phyloP scores from a whole-genome alignment of 2,113 vertebrate species.

The Brachypteracias leptosomus region DNA sequence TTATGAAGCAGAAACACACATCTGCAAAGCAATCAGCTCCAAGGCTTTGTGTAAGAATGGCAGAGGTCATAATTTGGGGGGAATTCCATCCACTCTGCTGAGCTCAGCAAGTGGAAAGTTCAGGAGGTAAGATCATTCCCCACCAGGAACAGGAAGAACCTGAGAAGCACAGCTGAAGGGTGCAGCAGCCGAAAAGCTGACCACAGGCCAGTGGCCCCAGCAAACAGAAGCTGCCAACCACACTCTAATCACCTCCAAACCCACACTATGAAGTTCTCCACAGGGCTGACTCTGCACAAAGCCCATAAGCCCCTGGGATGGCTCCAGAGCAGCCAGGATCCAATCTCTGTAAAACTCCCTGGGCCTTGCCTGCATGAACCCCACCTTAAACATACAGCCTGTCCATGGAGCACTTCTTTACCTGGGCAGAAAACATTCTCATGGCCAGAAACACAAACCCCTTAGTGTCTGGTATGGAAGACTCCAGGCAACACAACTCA shows the following conservation, averaged over 20 bases:
- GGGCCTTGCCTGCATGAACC: not conserved
- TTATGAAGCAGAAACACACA: not conserved
- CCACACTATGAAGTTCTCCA: not conserved
- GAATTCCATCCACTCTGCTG: slow-evolving; percentile 2
- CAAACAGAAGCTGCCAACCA: not conserved
- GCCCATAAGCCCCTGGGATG: not conserved
- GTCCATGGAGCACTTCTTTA: not conserved
- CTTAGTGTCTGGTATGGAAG: not conserved
- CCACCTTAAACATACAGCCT: not conserved
- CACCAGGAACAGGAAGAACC: slow-evolving; percentile 5
- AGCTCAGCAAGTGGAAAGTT: not conserved
- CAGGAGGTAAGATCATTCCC: not conserved
- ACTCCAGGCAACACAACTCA: not conserved
- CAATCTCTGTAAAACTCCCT: not conserved
- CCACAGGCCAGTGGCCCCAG: not conserved
- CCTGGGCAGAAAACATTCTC: not conserved
- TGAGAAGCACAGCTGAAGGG: not conserved
- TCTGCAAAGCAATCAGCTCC: not conserved
- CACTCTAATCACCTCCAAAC: not conserved
- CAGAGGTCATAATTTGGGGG: not conserved
- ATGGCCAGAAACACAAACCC: not conserved
- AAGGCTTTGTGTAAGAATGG: not conserved
- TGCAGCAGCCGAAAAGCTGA: not conserved
- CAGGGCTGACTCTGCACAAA: not conserved
- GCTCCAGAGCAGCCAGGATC: not conserved